These are phyloP conservation scores for Paramormyrops hopkinsi DNA, from an alignment of 2,797 vertebrate genomes.

Conservation along the genomic window DNA sequence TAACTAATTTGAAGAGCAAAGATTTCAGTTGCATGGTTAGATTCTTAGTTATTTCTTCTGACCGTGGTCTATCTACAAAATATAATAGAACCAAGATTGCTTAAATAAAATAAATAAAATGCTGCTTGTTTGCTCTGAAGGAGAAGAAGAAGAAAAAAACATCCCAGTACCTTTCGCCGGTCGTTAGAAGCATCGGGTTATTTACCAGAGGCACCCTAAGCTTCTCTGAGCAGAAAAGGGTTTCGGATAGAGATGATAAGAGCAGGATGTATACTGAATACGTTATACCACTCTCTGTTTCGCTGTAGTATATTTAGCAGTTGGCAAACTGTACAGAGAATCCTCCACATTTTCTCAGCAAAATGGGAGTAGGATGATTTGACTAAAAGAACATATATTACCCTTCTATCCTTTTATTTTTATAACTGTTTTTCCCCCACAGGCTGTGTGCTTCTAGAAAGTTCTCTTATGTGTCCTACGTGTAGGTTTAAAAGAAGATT, in stretches of 20 bases:
- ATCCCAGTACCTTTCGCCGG: not conserved
- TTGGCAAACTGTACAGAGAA: slow-evolving; percentile 7
- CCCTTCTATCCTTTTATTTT: not conserved
- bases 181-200: slow-evolving; percentile 16
- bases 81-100: not conserved
- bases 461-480: not conserved
- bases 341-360: not conserved
- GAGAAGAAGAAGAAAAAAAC: not conserved
- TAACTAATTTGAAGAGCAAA: not conserved
- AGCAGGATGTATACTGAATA: slow-evolving; percentile 7
- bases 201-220: not conserved
- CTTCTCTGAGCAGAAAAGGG: slow-evolving; percentile 10
- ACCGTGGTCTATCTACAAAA: not conserved
- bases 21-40: slow-evolving; percentile 9
- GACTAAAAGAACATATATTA: not conserved
- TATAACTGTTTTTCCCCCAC: not conserved
- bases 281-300: not conserved
- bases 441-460: slow-evolving; percentile 13
- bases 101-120: not conserved
- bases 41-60: not conserved
- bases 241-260: slow-evolving; percentile 20
- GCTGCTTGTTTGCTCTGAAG: not conserved
- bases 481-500: slow-evolving; percentile 12
- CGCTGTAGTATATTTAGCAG: slow-evolving; percentile 5
- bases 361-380: not conserved